Evolutionary conservation across 2,888 invertebrate species (phyloP), one percentile per base, ranked within the genome.

Genomic region (Melinaea menophilus): DNA sequence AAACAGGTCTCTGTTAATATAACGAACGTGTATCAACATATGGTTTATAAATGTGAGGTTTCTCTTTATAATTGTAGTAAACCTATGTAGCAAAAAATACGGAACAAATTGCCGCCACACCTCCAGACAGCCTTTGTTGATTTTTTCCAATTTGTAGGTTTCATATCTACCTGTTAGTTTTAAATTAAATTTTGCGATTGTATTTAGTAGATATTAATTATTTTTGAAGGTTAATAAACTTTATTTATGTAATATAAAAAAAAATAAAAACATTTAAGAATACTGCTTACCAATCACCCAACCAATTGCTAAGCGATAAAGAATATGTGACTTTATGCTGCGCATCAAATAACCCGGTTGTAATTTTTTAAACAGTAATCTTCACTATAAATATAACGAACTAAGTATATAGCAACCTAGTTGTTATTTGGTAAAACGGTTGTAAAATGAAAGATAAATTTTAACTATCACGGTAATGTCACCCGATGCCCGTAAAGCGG

Each of bases 381-480:
- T 9, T 9, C 11, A 3, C 7, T 37, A 48, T 11, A 51, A 31
- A 31, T 51, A 31, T 51, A 31, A 31, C 51, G 7, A 11, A 7
- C 9, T 41, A 41, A 41, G 41, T 9, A 41, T 9, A 11, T 51
- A 31, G 22, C 51, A 51, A 51, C 31, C 22, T 51, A 9, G 51
- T 22, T 51, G 51, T 51, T 51, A 51, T 51, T 51, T 2, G 51
- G 31, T 31, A 31, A 51, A 51, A 31, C 51, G 51, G 51, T 51
- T 31, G 41, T 64, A 51, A 64, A 64, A 64, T 46, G 35, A 60
- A 62, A 57, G 60, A 58, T 57, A 59, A 57, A 61, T 59, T 64
- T 63, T 62, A 64, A 63, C 69, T 74, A 80, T 78, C 82, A 77
- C 85, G 80, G 83, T 84, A 79, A 72, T 76, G 79, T 82, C 81